These are phyloP conservation scores for Cichlasoma orientale DNA, from an alignment of 2,797 vertebrate genomes.

Conservation along the genomic window DNA sequence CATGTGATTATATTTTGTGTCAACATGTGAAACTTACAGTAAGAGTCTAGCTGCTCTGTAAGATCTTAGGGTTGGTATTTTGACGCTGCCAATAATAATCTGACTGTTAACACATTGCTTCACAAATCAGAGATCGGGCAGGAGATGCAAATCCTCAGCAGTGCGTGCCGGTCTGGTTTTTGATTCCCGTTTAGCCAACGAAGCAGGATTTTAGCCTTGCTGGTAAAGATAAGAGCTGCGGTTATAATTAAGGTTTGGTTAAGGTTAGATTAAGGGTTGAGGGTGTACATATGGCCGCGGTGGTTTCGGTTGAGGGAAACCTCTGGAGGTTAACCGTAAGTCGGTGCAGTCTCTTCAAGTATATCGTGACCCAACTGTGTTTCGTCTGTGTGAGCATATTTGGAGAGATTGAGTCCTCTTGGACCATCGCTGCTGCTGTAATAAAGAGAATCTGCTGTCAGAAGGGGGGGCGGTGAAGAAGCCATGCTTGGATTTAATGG, in stretches of 20 bases:
- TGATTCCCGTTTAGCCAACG: slow-evolving; percentile 6
- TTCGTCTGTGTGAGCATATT: slow-evolving; percentile 2
- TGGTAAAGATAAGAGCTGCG: slow-evolving; percentile 35
- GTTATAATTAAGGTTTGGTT: slow-evolving; percentile 49
- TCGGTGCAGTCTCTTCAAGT: slow-evolving; percentile 2
- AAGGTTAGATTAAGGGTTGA: slow-evolving; percentile 25
- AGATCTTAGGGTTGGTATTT: slow-evolving; percentile 1
- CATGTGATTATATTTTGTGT: not conserved
- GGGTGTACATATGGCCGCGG: slow-evolving; percentile 10
- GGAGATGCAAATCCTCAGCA: not conserved
- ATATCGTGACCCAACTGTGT: slow-evolving; percentile 13
- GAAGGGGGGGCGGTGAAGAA: slow-evolving; percentile 41
- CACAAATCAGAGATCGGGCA: not conserved
- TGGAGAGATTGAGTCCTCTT: slow-evolving; percentile 25
- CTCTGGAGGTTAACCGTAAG: slow-evolving; percentile 30
- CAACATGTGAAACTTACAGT: not conserved
- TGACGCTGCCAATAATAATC: not conserved
- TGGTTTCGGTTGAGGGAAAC: slow-evolving; percentile 25
- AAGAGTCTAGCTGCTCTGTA: slow-evolving; percentile 3
- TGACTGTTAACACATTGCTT: not conserved
- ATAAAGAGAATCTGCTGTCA: slow-evolving; percentile 71
- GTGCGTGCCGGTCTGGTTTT: slow-evolving; percentile 14
- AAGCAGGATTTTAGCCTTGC: slow-evolving; percentile 25
- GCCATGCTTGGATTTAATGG: slow-evolving; percentile 71
- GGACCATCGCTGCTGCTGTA: slow-evolving; percentile 63